phyloP scores from a whole-genome alignment of 2,888 invertebrate species.

The Nasonia oneida region DNA sequence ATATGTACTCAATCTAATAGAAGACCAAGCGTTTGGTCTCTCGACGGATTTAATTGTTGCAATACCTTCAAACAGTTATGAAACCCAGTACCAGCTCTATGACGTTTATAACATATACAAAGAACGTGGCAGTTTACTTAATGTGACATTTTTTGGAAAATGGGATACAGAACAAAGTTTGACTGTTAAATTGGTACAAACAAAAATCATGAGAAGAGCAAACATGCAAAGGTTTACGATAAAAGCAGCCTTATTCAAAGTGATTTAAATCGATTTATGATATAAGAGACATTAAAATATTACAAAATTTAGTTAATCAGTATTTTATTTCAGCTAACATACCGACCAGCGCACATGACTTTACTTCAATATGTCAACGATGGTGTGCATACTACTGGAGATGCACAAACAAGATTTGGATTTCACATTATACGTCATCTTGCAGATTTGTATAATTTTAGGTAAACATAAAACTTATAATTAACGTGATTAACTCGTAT shows the following conservation, averaged over 20 bases:
- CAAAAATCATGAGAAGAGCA: conserved; percentile 23
- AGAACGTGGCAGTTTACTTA: neutral
- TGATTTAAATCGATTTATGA: neutral
- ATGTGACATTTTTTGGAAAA: conserved; percentile 27
- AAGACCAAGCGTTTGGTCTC: conserved; percentile 36
- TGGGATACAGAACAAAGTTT: conserved; percentile 57
- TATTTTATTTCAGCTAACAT: neutral
- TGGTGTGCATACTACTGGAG: neutral
- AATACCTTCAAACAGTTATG: neutral
- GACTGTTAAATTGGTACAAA: conserved; percentile 2
- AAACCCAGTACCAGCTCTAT: conserved; percentile 10
- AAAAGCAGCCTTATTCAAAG: conserved; percentile 34
- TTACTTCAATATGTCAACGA: conserved; percentile 12
- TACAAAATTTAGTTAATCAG: neutral
- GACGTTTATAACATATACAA: conserved; percentile 41
- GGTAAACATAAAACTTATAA: neutral
- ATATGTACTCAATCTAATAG: neutral
- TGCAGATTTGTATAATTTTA: conserved; percentile 35
- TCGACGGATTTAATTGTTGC: conserved; percentile 50
- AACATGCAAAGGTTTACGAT: conserved; percentile 28
- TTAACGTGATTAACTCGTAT: too few species aligned
- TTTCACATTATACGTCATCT: conserved; percentile 13
- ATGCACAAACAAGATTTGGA: conserved; percentile 25
- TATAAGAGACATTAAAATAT: neutral
- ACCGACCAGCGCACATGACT: neutral